Conservation (phyloP, 2,113 vertebrate species). For the Fregetta grallaria region DNA sequence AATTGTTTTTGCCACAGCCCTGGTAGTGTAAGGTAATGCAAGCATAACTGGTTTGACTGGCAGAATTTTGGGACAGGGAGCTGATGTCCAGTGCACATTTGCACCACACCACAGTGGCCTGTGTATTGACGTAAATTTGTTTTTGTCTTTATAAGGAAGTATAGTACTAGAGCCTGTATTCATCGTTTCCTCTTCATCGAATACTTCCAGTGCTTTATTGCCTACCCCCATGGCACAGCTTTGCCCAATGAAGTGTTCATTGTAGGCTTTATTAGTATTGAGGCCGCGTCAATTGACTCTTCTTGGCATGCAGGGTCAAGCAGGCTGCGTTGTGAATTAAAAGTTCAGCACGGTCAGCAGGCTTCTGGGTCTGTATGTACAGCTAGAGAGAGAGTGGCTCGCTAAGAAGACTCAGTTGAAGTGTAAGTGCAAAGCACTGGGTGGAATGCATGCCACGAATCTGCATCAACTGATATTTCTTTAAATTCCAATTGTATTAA, state of each 20-base stretch:
- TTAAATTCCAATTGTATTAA: neutral
- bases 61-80: neutral
- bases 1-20: neutral
- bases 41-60: neutral
- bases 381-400: neutral
- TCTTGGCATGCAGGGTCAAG: neutral
- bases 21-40: neutral
- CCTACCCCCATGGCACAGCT: neutral
- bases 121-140: neutral
- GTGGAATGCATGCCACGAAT: neutral
- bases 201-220: neutral
- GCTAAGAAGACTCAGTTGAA: neutral
- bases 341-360: neutral
- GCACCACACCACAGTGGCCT: neutral
- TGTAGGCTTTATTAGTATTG: neutral
- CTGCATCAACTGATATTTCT: neutral
- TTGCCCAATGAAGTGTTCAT: conserved; percentile 24
- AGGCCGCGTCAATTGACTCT: neutral
- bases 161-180: neutral
- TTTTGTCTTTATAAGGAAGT: neutral
- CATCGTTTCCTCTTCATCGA: neutral
- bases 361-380: rapidly evolving
- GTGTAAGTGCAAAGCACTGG: neutral
- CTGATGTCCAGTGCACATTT: neutral
- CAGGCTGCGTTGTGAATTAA: neutral